phyloP scores from a whole-genome alignment of 2,113 vertebrate species.

The pig (Sus scrofa) region DNA sequence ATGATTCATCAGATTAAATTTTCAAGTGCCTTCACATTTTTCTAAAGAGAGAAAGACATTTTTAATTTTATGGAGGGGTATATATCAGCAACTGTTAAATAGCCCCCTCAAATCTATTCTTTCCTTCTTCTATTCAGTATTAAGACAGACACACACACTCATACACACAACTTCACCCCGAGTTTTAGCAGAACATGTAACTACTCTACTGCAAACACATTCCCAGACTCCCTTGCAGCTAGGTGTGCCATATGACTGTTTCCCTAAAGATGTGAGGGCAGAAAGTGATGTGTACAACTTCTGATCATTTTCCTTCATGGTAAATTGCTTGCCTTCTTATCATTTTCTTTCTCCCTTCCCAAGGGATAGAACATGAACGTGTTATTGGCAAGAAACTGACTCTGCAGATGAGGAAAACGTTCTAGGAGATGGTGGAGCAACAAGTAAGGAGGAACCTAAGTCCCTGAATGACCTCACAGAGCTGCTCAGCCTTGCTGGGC shows the following conservation, averaged over 20 bases:
- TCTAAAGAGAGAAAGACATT: not conserved
- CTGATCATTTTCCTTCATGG: not conserved
- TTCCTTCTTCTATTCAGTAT: not conserved
- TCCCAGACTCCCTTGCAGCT: not conserved
- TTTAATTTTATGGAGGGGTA: not conserved
- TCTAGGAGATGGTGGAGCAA: not conserved
- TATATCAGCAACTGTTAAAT: not conserved
- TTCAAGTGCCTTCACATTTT: not conserved
- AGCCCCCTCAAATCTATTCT: not conserved
- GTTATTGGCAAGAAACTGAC: not conserved
- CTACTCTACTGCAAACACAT: not conserved
- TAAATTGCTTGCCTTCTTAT: not conserved
- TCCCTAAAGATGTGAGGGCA: not conserved
- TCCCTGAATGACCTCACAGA: not conserved
- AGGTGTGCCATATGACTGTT: not conserved
- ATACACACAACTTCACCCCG: not conserved
- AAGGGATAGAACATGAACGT: not conserved
- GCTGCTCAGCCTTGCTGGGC: not conserved
- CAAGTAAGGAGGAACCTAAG: not conserved
- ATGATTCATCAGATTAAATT: not conserved
- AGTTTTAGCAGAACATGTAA: not conserved
- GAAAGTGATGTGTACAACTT: not conserved
- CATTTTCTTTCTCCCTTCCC: not conserved
- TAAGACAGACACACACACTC: not conserved
- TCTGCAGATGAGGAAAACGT: not conserved